Evolutionary conservation across 2,888 invertebrate genomes (phyloP).

Genomic region (Tinea pellionella): DNA sequence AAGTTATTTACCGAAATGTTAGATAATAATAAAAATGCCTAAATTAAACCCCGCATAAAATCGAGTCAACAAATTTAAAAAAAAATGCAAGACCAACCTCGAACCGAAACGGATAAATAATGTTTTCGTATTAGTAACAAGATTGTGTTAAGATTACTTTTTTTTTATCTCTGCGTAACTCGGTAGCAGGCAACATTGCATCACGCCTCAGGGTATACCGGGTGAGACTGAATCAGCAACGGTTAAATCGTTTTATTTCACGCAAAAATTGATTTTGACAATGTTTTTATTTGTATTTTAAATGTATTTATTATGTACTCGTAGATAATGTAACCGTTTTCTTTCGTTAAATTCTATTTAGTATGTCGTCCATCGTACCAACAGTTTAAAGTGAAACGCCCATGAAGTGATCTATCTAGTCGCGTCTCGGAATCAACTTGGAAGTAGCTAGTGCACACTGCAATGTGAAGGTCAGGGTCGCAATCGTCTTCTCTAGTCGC

Average conservation of each 20-base stretch:
- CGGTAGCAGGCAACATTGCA: slow-evolving; percentile 8
- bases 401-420: not conserved
- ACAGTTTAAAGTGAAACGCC: not conserved
- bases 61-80: not conserved
- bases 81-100: not conserved
- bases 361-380: too few species aligned
- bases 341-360: not conserved
- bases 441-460: too few species aligned
- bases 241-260: slow-evolving; percentile 11
- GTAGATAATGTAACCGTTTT: not conserved
- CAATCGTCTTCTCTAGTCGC: too few species aligned
- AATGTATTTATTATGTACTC: not conserved
- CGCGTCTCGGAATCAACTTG: too few species aligned
- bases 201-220: slow-evolving; percentile 1
- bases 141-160: slow-evolving; percentile 12
- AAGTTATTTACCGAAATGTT: too few species aligned
- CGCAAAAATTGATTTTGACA: slow-evolving; percentile 8
- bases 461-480: too few species aligned
- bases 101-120: slow-evolving; percentile 2
- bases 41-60: not conserved
- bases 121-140: slow-evolving; percentile 13
- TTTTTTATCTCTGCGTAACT: slow-evolving; percentile 20
- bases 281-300: not conserved
- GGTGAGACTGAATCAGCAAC: not conserved
- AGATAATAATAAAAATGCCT: too few species aligned